Conservation (phyloP, 2,797 vertebrate species). For the Gadopsis bispinosus region DNA sequence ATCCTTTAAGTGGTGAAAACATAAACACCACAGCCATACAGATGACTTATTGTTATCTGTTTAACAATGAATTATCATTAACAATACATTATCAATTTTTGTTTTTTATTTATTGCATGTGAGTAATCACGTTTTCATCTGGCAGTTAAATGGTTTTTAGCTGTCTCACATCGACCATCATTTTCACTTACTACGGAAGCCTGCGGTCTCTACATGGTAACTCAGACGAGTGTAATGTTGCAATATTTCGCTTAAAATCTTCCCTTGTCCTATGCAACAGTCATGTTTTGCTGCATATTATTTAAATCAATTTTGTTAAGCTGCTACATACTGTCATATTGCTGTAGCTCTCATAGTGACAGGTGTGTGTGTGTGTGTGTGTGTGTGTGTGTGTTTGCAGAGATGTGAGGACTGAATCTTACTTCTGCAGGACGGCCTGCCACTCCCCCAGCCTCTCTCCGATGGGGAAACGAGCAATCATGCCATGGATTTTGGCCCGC, state of each 20-base stretch:
- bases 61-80: background rate
- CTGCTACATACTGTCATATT: background rate
- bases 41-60: background rate
- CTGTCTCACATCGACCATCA: background rate
- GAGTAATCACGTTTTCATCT: background rate
- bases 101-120: background rate
- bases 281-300: background rate
- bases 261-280: background rate
- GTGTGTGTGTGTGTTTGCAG: background rate
- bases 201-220: background rate
- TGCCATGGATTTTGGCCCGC: slow-evolving; percentile 96
- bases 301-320: background rate
- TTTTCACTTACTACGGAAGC: background rate
- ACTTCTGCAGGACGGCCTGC: slow-evolving; percentile 98
- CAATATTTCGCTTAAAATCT: background rate
- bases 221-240: background rate
- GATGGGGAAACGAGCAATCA: slow-evolving; percentile 95
- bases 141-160: background rate
- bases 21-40: background rate
- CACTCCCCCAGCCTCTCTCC: slow-evolving; percentile 96
- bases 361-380: background rate
- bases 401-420: slow-evolving; percentile 61
- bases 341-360: background rate
- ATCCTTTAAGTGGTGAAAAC: background rate
- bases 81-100: background rate